Evolutionary conservation across 2,113 vertebrate genomes (phyloP).

Genomic region (Meriones unguiculatus): DNA sequence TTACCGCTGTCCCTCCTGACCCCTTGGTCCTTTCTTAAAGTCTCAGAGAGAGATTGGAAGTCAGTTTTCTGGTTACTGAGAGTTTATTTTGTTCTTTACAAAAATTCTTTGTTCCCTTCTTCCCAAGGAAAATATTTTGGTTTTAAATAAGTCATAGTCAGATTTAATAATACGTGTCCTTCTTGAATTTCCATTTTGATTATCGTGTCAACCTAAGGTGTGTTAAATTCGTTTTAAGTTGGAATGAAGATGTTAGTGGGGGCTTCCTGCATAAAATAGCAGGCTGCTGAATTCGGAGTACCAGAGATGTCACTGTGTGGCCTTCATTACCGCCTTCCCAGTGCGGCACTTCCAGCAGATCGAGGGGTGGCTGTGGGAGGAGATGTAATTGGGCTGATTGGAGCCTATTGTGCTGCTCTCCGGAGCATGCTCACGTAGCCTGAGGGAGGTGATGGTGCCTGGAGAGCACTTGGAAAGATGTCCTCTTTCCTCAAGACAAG

Average conservation of each 20-base stretch:
- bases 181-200: constrained; percentile 65
- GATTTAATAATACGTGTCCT: constrained; percentile 40
- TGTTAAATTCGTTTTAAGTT: neutral
- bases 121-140: neutral
- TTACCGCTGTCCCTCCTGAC: neutral
- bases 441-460: constrained; percentile 50
- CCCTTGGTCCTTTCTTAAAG: neutral
- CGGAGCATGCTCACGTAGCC: neutral
- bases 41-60: neutral
- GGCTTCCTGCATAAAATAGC: constrained; percentile 14
- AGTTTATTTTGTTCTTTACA: constrained; percentile 25
- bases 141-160: neutral
- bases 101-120: constrained; percentile 42
- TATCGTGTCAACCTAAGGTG: neutral
- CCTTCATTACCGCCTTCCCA: neutral
- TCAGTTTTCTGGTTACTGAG: neutral
- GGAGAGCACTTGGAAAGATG: neutral
- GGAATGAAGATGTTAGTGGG: constrained; percentile 47
- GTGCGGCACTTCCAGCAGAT: neutral
- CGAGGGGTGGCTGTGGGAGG: neutral
- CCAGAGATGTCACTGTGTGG: neutral
- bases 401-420: neutral
- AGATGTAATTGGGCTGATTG: constrained; percentile 35
- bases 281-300: constrained; percentile 14
- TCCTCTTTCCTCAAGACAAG: constrained; percentile 26